These are phyloP conservation scores for Elysia crispata DNA, from an alignment of 2,888 invertebrate species.

Conservation along the genomic window DNA sequence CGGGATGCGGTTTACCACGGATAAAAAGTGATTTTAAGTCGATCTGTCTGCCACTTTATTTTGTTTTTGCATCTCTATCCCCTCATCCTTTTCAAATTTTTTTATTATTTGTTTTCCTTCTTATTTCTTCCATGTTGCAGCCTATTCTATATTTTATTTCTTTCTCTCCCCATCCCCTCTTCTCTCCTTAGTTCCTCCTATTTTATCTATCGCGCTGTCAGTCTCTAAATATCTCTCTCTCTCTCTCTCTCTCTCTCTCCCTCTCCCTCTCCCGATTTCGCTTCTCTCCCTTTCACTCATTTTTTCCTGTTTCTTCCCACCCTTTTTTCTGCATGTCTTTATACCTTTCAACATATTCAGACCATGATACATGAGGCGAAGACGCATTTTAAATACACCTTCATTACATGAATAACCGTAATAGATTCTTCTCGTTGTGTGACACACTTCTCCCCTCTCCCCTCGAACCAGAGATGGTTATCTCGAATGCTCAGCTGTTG, in stretches of 20 bases:
- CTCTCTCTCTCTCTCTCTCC: slow-evolving; percentile 12
- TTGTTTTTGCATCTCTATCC: neutral
- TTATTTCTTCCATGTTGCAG: neutral
- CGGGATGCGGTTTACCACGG: too few relatives aligned
- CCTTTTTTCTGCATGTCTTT: too few relatives aligned
- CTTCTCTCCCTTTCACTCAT: too few relatives aligned
- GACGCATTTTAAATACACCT: too few relatives aligned
- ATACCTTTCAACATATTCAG: too few relatives aligned
- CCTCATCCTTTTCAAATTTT: neutral
- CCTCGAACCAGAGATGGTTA: neutral
- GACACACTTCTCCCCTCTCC: neutral
- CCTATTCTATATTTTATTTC: neutral
- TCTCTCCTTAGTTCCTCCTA: too few relatives aligned
- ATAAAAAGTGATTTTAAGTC: too few relatives aligned
- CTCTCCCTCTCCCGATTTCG: neutral
- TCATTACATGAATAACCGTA: too few relatives aligned
- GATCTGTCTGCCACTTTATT: neutral
- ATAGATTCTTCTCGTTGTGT: too few relatives aligned
- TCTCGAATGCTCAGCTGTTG: too few relatives aligned
- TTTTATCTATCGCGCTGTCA: neutral
- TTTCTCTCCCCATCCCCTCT: neutral
- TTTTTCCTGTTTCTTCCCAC: too few relatives aligned
- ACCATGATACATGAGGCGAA: too few relatives aligned
- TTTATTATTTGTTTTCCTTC: neutral
- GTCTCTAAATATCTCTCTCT: neutral